Percentiles rank a stretch among this genome's conserved stretches.
These are phyloP conservation scores for Myotis yumanensis DNA, from an alignment of 2,113 vertebrate species.

Conservation along the genomic window DNA sequence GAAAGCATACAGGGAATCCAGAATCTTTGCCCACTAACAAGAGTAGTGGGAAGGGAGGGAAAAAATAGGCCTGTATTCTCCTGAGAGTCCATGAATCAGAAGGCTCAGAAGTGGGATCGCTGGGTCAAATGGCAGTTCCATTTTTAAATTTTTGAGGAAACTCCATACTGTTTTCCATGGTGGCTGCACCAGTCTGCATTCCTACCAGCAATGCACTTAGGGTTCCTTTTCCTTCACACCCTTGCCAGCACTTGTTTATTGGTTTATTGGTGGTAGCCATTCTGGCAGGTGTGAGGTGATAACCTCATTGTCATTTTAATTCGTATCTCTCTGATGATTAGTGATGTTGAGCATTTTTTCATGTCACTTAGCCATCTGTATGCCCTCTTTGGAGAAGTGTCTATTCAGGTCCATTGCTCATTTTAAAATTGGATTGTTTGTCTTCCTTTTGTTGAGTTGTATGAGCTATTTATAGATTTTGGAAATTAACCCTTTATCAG, in stretches of 20 bases:
- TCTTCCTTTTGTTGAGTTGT: not conserved
- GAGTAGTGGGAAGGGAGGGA: not conserved
- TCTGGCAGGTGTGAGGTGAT: not conserved
- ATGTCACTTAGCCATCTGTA: not conserved
- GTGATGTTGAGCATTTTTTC: not conserved
- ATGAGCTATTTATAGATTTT: not conserved
- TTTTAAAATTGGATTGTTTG: not conserved
- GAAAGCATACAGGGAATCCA: not conserved
- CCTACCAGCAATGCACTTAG: not conserved
- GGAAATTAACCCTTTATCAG: not conserved
- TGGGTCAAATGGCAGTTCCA: not conserved
- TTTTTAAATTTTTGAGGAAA: not conserved
- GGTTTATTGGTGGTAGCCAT: not conserved
- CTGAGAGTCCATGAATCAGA: not conserved
- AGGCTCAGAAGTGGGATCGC: not conserved
- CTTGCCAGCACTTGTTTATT: not conserved
- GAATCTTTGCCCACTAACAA: not conserved
- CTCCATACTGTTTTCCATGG: not conserved
- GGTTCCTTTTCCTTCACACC: not conserved
- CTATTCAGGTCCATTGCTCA: not conserved
- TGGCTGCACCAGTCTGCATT: not conserved
- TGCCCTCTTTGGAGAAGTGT: not conserved
- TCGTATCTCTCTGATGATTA: not conserved
- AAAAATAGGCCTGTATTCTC: not conserved
- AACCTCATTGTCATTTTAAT: not conserved